Evolutionary conservation across 1,140 invertebrate species (phyloP), one percentile per base, ranked within the genome.

Genomic region (Drosophila setifemur): DNA sequence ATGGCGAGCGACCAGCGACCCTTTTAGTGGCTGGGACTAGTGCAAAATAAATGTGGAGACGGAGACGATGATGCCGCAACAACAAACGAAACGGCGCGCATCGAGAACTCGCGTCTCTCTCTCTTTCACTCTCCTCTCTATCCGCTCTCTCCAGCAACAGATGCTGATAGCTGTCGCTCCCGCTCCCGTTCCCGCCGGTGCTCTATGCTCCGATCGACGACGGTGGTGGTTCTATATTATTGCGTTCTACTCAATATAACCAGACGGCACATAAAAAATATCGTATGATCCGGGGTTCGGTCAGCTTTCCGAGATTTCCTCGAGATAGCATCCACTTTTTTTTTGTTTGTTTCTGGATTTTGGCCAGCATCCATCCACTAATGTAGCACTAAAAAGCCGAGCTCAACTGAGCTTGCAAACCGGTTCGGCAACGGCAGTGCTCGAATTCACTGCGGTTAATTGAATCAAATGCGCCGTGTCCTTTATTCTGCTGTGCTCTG

Each of bases 231-330:
- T 50, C 40, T 42, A 61, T 42, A 71, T 63, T 78, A 79, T 72
- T 85, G 70, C 70, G 78, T 75, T 85, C 55, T 85, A 75, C 81
- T 57, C 74, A 86, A 75, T 74, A 81, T 74, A 85, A 86, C 74
- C 79, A 81, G 74, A 85, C 70, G 86, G 39, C 79, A 63, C 35
- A 75, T 8, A 55, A 48, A 86, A 87, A 82, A 63, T 76, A 77
- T 87, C 82, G 82, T 87, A 87, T 71, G 82, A 87, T 82, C 76
- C 53, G 76, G 66, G 70, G 60, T 58, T 68, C 48, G 39, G 31
- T 60, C 74, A 49, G n/a, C 43, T 45, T 60, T 67, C 42, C 31
- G 39, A 49, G 35, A 60, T 67, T 72, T 60, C 18, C 37, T 31
- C 12, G 14, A 55, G 64, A 69, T 75, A 54, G 44, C 44, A 68